Base-by-base conservation (phyloP, 2,888 invertebrate species). In the Zootermopsis nevadensis region DNA sequence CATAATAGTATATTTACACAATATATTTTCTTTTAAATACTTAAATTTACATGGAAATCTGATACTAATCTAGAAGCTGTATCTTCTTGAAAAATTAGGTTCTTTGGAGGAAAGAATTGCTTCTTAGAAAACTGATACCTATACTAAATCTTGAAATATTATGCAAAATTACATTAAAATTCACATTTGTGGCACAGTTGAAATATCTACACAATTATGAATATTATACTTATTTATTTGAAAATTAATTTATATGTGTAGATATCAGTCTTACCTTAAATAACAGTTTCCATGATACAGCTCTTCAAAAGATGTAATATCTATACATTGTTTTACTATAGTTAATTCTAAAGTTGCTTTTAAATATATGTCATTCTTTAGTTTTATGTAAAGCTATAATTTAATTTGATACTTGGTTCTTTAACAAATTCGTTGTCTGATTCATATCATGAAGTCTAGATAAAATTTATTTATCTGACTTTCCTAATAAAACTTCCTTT, bases 201-300 rank as follows among this genome's bases (percentile, higher is more conserved):
- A 27, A 60, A 60, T 60, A 60, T 60, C 60, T 60, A 60, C 60
- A 60, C 60, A 60, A 60, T 60, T 60, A 27, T 60, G 6, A 60
- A 60, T 60, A 60, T 27, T 15, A 12, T 48, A 48, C 27, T 60
- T 60, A 60, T 60, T 60, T 60, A 27, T 60, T 60, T 60, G n/a
- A 60, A 60, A 60, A 60, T 60, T 3, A 27, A 60, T 60, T 60
- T 27, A 19, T 76, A 76, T 4, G 42, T 76, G 76, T 76, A 42
- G 42, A 48, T 27, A 42, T 76, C 76, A 76, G 76, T 76, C 76
- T 76, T 76, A 42, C 76, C 31, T 22, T 76, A 76, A 76, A 27
- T 76, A 76, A 42, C 76, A 74, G 38, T 74, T 42, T 76, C 38
- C 76, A 76, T 42, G 76, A 30, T 76, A 76, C 38, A 48, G n/a